Percentiles rank a stretch among this genome's conserved stretches.
Conservation (phyloP, 2,797 vertebrate genomes). For the Pagetopsis macropterus region DNA sequence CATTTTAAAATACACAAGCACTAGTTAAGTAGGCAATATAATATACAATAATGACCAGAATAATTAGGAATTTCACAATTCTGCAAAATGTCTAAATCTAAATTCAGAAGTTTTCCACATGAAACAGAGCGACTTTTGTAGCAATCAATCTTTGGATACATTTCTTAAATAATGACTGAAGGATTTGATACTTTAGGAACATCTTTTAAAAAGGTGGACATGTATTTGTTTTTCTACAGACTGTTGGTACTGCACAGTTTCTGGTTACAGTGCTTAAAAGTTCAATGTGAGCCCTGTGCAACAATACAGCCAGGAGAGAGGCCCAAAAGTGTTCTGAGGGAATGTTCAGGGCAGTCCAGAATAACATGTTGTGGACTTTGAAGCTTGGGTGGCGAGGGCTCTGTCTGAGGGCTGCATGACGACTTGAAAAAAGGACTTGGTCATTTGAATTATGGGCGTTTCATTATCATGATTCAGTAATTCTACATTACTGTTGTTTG, state of each 20-base stretch:
- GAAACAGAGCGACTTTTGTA: neutral
- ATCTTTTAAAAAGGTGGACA: slow-evolving; percentile 49
- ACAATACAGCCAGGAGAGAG: slow-evolving; percentile 7
- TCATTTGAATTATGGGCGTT: no score
- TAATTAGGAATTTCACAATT: neutral
- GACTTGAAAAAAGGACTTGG: no score
- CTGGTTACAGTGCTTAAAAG: slow-evolving; percentile 44
- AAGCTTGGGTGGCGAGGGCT: no score
- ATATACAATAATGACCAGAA: neutral
- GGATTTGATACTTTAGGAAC: neutral
- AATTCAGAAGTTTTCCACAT: neutral
- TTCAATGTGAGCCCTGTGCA: slow-evolving; percentile 50
- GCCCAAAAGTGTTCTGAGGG: slow-evolving; percentile 4
- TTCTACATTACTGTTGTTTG: no score
- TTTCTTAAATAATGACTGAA: neutral
- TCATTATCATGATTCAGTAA: no score
- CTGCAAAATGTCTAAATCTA: neutral
- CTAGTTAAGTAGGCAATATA: neutral
- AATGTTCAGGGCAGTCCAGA: neutral
- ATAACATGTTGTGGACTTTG: no score
- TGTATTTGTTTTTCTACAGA: slow-evolving; percentile 47
- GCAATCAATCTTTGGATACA: neutral
- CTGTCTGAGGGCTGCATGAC: no score
- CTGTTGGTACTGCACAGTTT: slow-evolving; percentile 44
- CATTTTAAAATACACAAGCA: neutral